phyloP scores from a whole-genome alignment of 2,113 vertebrate species.

The Orthonyx spaldingii region DNA sequence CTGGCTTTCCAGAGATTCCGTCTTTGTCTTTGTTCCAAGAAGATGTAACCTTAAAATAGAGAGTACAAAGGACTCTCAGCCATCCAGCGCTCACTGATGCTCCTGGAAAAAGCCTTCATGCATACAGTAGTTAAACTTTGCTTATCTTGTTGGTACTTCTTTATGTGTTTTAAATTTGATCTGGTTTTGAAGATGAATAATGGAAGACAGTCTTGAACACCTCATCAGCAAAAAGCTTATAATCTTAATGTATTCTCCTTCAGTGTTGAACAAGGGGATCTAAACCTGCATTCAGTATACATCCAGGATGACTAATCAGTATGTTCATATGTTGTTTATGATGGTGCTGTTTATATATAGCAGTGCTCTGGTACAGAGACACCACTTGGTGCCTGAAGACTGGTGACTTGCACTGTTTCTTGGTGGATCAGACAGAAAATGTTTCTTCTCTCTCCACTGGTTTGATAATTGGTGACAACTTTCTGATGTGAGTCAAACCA shows the following conservation, averaged over 20 bases:
- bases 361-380: not conserved
- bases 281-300: not conserved
- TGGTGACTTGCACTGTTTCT: not conserved
- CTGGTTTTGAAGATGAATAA: not conserved
- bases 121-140: not conserved
- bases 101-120: not conserved
- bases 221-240: not conserved
- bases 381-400: not conserved
- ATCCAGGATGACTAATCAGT: constrained; percentile 7
- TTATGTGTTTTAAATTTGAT: not conserved
- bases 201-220: not conserved
- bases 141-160: not conserved
- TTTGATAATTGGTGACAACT: not conserved
- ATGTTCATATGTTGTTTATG: constrained; percentile 43
- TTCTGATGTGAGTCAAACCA: not conserved
- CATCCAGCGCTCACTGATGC: not conserved
- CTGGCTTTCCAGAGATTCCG: not conserved
- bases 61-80: not conserved
- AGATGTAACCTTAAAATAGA: not conserved
- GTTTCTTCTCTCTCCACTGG: not conserved
- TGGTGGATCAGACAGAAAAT: not conserved
- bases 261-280: not conserved
- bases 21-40: not conserved
- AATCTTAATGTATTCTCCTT: not conserved
- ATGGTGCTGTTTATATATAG: constrained; percentile 35